Conservation (phyloP, 1,140 invertebrate genomes). For the Sinonovacula constricta region DNA sequence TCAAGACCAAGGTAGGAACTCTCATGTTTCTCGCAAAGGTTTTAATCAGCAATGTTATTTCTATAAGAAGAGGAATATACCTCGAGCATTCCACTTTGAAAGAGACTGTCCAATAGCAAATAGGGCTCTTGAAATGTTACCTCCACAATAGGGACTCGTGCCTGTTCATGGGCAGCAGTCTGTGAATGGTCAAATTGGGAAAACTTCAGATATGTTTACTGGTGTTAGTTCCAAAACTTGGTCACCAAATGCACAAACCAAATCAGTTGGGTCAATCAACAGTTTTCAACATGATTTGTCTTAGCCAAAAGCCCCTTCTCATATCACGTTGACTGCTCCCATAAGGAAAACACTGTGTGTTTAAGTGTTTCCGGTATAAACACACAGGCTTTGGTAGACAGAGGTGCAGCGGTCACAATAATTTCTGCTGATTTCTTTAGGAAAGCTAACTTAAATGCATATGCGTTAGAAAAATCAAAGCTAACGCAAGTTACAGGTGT, state of each 20-base stretch:
- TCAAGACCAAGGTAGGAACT: too few species aligned
- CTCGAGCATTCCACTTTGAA: constrained; percentile 17
- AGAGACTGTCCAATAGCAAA: too few species aligned
- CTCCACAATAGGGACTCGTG: constrained; percentile 39
- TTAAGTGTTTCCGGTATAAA: constrained; percentile 15
- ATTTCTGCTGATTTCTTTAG: constrained; percentile 15
- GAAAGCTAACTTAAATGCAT: constrained; percentile 6
- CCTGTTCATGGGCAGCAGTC: constrained; percentile 43
- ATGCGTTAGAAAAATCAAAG: background rate
- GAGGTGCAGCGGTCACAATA: constrained; percentile 15
- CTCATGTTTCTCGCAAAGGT: too few species aligned
- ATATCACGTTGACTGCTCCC: constrained; percentile 4
- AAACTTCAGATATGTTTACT: background rate
- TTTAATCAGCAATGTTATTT: too few species aligned
- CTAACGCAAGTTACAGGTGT: constrained; percentile 15
- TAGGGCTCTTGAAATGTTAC: too few species aligned
- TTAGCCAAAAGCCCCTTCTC: background rate
- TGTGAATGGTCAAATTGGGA: constrained; percentile 40
- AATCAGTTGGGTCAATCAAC: background rate
- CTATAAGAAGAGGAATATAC: too few species aligned
- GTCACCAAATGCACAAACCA: background rate
- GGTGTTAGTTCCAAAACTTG: too few species aligned
- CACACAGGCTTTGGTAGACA: constrained; percentile 36
- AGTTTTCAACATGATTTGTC: background rate
- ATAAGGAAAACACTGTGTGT: constrained; percentile 30